Conservation (phyloP, 2,113 vertebrate species). For the Pterocles gutturalis region DNA sequence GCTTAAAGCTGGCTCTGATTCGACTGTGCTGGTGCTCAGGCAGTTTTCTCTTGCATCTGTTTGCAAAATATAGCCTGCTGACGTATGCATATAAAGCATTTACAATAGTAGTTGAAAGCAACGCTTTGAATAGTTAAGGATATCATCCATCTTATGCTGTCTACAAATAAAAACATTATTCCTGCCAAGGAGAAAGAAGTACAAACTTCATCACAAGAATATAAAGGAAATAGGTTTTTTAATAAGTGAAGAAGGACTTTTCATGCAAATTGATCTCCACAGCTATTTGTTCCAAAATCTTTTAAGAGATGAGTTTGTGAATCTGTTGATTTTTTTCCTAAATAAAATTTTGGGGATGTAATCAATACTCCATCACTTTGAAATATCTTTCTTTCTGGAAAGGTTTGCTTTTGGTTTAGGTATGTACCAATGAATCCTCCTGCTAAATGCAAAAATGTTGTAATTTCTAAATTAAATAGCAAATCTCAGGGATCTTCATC, state of each 20-base stretch:
- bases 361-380: not conserved
- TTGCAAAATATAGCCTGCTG: not conserved
- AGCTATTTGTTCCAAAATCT: not conserved
- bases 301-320: not conserved
- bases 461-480: not conserved
- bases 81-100: not conserved
- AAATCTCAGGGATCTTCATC: not conserved
- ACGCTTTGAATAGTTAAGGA: not conserved
- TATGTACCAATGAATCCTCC: not conserved
- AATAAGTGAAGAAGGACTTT: not conserved
- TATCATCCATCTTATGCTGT: not conserved
- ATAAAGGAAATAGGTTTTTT: not conserved
- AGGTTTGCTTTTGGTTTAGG: not conserved
- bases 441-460: not conserved
- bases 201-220: not conserved
- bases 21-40: not conserved
- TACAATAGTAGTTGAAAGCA: not conserved
- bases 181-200: not conserved
- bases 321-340: not conserved
- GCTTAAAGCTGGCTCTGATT: not conserved
- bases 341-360: not conserved
- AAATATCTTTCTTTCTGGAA: not conserved
- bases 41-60: not conserved
- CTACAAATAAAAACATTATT: not conserved
- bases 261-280: not conserved